Percentiles rank a stretch among this genome's conserved stretches.
Evolutionary conservation across 2,797 vertebrate species (phyloP).

Genomic region (Anabacerthia variegaticeps): DNA sequence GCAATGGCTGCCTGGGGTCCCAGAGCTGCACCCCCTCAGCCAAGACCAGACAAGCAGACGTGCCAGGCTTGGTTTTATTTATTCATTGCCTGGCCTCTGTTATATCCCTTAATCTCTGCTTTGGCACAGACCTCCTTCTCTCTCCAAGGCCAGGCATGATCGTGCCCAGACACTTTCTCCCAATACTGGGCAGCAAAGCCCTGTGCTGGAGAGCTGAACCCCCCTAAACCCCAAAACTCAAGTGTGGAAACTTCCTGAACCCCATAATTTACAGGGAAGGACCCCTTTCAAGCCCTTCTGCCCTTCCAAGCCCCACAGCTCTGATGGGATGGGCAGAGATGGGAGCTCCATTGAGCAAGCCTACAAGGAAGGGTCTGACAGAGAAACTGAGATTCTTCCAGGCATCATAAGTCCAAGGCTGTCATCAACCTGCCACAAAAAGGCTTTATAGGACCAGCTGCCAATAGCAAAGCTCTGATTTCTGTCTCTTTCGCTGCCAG

Average conservation of each 20-base stretch:
- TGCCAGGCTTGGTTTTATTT: not conserved
- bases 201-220: not conserved
- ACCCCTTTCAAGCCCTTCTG: rapidly evolving
- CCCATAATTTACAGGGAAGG: not conserved
- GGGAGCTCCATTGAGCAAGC: not conserved
- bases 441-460: not conserved
- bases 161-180: rapidly evolving
- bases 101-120: not conserved
- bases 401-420: not conserved
- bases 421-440: not conserved
- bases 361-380: not conserved
- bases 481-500: not conserved
- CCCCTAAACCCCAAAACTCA: not conserved
- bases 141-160: not conserved
- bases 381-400: not conserved
- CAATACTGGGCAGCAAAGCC: not conserved
- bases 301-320: not conserved
- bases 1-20: rapidly evolving
- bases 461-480: not conserved
- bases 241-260: not conserved
- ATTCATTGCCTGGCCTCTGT: not conserved
- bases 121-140: not conserved
- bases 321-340: not conserved
- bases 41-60: not conserved
- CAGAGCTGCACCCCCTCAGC: not conserved